These are phyloP conservation scores for Brachyopa scutellaris DNA, from an alignment of 2,888 invertebrate genomes.

Conservation along the genomic window DNA sequence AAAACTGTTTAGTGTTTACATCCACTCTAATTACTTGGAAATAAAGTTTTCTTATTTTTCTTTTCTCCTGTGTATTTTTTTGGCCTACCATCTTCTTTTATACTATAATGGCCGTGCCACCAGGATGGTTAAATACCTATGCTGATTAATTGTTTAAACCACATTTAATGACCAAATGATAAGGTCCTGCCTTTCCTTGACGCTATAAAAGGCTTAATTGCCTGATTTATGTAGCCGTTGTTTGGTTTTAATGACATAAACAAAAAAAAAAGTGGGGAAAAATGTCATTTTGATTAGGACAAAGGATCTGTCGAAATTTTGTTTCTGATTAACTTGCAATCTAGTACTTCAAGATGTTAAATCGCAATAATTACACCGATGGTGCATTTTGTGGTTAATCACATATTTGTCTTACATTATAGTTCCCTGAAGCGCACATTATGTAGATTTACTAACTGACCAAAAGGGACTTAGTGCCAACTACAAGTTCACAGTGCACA, in stretches of 20 bases:
- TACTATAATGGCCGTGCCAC: not conserved
- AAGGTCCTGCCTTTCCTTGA: not conserved
- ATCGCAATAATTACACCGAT: too few species aligned
- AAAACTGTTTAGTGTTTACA: constrained; percentile 20
- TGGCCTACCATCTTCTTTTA: not conserved
- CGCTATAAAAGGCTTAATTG: constrained; percentile 22
- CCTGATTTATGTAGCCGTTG: constrained; percentile 18
- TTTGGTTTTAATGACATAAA: not conserved
- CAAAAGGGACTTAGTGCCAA: not conserved
- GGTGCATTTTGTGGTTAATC: too few species aligned
- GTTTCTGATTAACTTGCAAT: too few species aligned
- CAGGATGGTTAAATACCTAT: not conserved
- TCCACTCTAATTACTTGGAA: constrained; percentile 14
- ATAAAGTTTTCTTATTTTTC: too few species aligned
- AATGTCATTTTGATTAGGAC: not conserved
- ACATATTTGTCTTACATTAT: too few species aligned
- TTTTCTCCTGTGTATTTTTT: not conserved
- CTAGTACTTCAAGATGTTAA: too few species aligned
- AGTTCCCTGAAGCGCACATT: not conserved
- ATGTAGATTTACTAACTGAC: not conserved
- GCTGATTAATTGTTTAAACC: not conserved
- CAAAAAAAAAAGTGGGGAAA: too few species aligned
- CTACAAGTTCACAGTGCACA: not conserved
- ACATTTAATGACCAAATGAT: constrained; percentile 31
- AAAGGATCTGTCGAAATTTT: not conserved